phyloP scores from a whole-genome alignment of 2,113 vertebrate species.

The Chitala chitala region DNA sequence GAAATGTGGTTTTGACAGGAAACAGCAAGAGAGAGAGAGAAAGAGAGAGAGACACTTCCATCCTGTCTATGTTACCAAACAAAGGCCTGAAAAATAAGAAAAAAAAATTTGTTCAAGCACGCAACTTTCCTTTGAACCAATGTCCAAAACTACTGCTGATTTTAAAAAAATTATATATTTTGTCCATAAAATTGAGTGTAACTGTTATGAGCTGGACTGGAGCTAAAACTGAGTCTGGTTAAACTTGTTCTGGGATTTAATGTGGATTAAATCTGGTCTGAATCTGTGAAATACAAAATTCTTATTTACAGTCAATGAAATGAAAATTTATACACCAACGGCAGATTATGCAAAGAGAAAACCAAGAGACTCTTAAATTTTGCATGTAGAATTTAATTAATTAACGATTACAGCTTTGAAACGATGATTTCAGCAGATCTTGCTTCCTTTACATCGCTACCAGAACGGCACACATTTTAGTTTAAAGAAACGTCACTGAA shows the following conservation, averaged over 20 bases:
- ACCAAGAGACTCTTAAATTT: neutral
- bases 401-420: neutral
- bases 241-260: neutral
- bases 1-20: conserved; percentile 19
- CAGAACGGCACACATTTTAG: neutral
- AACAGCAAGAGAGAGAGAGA: neutral
- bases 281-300: too few relatives aligned
- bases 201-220: too few relatives aligned
- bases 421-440: neutral
- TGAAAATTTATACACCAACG: neutral
- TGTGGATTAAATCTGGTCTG: too few relatives aligned
- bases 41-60: neutral
- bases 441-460: neutral
- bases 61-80: neutral
- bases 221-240: neutral
- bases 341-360: neutral
- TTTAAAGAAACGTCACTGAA: conserved; percentile 4
- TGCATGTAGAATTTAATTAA: neutral
- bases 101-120: neutral
- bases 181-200: too few relatives aligned
- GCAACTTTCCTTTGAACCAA: too few relatives aligned
- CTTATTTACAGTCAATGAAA: neutral
- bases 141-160: too few relatives aligned
- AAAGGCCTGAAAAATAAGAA: conserved; percentile 3
- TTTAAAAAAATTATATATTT: too few relatives aligned